phyloP scores from a whole-genome alignment of 2,888 invertebrate species.

The Drosophila kuntzei region DNA sequence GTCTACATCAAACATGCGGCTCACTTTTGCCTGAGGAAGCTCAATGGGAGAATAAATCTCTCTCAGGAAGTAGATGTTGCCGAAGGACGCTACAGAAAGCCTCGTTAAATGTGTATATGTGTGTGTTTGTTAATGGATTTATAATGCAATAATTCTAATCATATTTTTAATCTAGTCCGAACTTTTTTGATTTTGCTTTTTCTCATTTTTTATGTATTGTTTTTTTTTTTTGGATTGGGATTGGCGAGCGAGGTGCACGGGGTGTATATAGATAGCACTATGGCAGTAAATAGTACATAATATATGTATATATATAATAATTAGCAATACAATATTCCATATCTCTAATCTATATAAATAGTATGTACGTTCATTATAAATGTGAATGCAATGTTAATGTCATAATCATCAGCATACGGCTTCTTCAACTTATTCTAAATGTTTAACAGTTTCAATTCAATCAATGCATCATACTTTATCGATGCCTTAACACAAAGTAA shows the following conservation, averaged over 20 bases:
- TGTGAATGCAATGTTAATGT: conserved; percentile 69
- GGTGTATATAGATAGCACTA: conserved; percentile 73
- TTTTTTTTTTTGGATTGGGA: conserved; percentile 42
- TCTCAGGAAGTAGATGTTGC: conserved; percentile 38
- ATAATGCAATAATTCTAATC: conserved; percentile 13
- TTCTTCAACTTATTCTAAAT: conserved; percentile 67
- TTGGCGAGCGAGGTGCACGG: conserved; percentile 63
- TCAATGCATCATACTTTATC: conserved; percentile 42
- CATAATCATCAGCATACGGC: conserved; percentile 44
- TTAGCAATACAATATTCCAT: conserved; percentile 65
- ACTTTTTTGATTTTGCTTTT: conserved; percentile 22
- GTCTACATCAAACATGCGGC: conserved; percentile 28
- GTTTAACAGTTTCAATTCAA: conserved; percentile 62
- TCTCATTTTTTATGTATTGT: conserved; percentile 6
- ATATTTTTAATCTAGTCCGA: conserved; percentile 47
- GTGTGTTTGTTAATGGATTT: conserved; percentile 10
- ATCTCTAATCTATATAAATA: conserved; percentile 74
- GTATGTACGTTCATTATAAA: conserved; percentile 59
- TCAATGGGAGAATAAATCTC: conserved; percentile 31
- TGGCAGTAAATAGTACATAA: conserved; percentile 78
- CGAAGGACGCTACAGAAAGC: conserved; percentile 50
- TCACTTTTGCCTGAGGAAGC: conserved; percentile 42
- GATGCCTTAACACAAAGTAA: conserved; percentile 47
- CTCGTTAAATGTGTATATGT: conserved; percentile 38
- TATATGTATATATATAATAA: conserved; percentile 59